phyloP scores from a whole-genome alignment of 1,140 invertebrate genomes.

The Musca domestica region DNA sequence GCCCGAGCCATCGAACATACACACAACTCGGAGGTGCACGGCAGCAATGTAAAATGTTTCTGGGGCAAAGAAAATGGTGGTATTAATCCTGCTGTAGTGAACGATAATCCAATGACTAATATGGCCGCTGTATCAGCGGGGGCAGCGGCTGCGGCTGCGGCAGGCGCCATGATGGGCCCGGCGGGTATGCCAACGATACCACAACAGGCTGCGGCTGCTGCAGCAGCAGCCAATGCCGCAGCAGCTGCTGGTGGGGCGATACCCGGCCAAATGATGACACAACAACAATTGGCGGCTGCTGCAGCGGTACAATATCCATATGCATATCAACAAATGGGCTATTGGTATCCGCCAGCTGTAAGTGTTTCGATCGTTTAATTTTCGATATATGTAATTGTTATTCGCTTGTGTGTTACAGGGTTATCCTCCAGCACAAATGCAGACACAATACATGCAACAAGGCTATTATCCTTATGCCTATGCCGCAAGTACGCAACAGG shows the following conservation, averaged over 20 bases:
- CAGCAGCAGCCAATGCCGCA: conserved; percentile 44
- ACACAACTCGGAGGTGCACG: conserved; percentile 95
- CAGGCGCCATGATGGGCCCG: conserved; percentile 33
- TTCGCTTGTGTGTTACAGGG: conserved; percentile 33
- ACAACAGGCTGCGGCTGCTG: conserved; percentile 37
- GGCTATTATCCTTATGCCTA: conserved; percentile 60
- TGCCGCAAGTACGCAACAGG: conserved; percentile 50
- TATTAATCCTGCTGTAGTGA: conserved; percentile 1
- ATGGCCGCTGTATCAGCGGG: conserved; percentile 43
- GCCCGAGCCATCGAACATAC: conserved; percentile 95
- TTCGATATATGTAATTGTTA: no score
- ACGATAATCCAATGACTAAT: conserved; percentile 47
- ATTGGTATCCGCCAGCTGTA: conserved; percentile 69
- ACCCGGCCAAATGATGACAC: conserved; percentile 47
- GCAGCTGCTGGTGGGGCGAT: conserved; percentile 47
- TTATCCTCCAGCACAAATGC: conserved; percentile 58
- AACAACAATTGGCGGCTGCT: conserved; percentile 29
- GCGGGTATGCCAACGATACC: conserved; percentile 24
- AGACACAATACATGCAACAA: conserved; percentile 67
- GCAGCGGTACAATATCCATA: conserved; percentile 65
- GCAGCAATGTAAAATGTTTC: conserved; percentile 96
- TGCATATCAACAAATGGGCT: conserved; percentile 72
- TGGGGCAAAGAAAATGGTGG: conserved; percentile 90
- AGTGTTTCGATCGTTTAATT: conserved; percentile 22
- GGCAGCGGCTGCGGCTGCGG: conserved; percentile 33